These are phyloP conservation scores for Atta colombica DNA, from an alignment of 1,140 invertebrate species.

Conservation along the genomic window DNA sequence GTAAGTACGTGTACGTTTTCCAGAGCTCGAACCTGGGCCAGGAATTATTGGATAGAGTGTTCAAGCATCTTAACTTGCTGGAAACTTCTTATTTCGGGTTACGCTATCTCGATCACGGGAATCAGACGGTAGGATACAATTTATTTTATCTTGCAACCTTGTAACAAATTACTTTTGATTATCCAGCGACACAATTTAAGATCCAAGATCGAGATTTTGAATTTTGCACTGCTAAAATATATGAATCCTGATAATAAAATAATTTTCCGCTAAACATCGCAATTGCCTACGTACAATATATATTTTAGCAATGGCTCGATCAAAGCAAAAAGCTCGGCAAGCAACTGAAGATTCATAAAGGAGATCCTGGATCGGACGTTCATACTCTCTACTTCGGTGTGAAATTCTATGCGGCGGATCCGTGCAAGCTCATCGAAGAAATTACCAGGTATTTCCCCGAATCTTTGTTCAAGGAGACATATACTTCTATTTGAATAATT, in stretches of 20 bases:
- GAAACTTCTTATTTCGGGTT: conserved; percentile 98
- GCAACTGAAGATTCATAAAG: conserved; percentile 91
- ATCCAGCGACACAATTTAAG: not conserved
- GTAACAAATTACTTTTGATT: not conserved
- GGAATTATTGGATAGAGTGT: conserved; percentile 94
- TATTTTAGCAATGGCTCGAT: conserved; percentile 95
- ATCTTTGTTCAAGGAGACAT: not conserved
- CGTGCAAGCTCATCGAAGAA: conserved; percentile 97
- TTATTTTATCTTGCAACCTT: not conserved
- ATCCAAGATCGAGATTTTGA: not conserved
- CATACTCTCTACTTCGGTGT: conserved; percentile 99
- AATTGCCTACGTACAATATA: not conserved
- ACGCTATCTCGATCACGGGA: conserved; percentile 94
- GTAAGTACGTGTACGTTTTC: conserved; percentile 81
- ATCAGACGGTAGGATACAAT: conserved; percentile 93
- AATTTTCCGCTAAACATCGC: not conserved
- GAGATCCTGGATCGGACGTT: conserved; percentile 88
- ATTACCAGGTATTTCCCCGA: conserved; percentile 92
- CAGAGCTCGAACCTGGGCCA: conserved; percentile 95
- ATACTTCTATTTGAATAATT: not conserved
- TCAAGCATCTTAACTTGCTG: conserved; percentile 95
- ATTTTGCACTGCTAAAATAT: not conserved
- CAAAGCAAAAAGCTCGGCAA: conserved; percentile 93
- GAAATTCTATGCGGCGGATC: conserved; percentile 99
- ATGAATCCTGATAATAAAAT: not conserved